Evolutionary conservation across 2,888 invertebrate species (phyloP), one percentile per base, ranked within the genome.

Genomic region (Eubasilissa splendida): DNA sequence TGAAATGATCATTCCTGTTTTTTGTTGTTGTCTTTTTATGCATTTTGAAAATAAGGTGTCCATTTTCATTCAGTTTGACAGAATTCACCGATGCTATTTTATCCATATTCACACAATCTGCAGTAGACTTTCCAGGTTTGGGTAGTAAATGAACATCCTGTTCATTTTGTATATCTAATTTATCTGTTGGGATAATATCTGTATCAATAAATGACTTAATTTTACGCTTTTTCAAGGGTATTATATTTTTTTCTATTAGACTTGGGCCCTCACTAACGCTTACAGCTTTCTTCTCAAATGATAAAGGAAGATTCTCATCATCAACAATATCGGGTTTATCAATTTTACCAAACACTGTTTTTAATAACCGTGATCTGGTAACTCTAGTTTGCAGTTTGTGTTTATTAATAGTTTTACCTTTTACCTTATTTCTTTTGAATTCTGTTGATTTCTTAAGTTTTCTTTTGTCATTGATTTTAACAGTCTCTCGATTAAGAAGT

Each of bases 1-100:
- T 14, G 60, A 60, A 63, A 63, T 63, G 22, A 31, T 11, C 11
- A 31, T 63, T 22, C 60, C 60, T 63, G 60, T 1, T 63, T 63
- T 63, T 63, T 31, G 22, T 66, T 31, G 22, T 66, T 63, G 22
- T 22, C 22, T 82, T 82, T 77, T 83, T 83, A n/a, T 81, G 80
- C 82, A 81, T 80, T 59, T 84, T 84, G 42, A 84, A 84, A 65
- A 84, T 84, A 12, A 84, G 74, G 76, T 84, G 83, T 12, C 83
- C 83, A 76, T 84, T 82, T 81, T 84, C 83, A 76, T 80, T 84
- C n/a, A 84, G 60, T 78, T 84, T 70, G 5, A 84, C 83, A 33
- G 81, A 82, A 76, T 84, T 81, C n/a, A 84, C 80, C 10, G 81
- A 63, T 10, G 81, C 79, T 31, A 84, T 81, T 76, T 81, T 80